Evolutionary conservation across 2,113 vertebrate species (phyloP), one percentile per base, ranked within the genome.

Genomic region (Solea senegalensis): DNA sequence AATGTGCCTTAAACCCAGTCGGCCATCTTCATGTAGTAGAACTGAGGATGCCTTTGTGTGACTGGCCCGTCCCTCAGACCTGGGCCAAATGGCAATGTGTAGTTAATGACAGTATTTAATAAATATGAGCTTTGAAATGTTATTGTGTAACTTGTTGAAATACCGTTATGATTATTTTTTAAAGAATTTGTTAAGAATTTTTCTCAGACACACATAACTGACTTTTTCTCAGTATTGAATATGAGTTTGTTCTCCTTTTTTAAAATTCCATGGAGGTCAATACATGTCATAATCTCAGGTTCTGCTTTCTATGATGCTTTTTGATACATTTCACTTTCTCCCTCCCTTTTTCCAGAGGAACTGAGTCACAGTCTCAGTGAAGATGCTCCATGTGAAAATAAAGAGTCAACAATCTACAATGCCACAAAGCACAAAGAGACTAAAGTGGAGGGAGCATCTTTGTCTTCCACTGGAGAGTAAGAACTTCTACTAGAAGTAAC

Each of bases 391-490:
- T 27, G 7, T 70, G 59, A 66, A 53, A 49, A 9, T 26, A 57
- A 77, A 7, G 66, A 66, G 40, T 39, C 69, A 9, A 26, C 53
- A 55, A 57, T 26, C n/a, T 39, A 66, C 53, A 45, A 76, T 50
- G 54, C 60, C 28, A 56, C 49, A 16, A 52, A 80, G 41, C 64
- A 72, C 27, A 80, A 78, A 51, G 85, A 88, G 28, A 34, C 61
- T 9, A 53, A 82, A n/a, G 58, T 63, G 48, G 88, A 88, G 4
- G 27, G 16, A 54, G 55, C 28, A 1, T 88, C 84, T 15, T 76
- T 69, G 49, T 84, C 86, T 52, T 91, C 90, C 21, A 88, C 80
- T 64, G 65, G 5, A 74, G 86, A 83, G 94, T 95, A 74, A 90
- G 93, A 66, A 15, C 14, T 67, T 13, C n/a, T 43, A 1, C 7